Evolutionary conservation across 1,140 invertebrate species (phyloP).

Genomic region (Lepidurus apus): DNA sequence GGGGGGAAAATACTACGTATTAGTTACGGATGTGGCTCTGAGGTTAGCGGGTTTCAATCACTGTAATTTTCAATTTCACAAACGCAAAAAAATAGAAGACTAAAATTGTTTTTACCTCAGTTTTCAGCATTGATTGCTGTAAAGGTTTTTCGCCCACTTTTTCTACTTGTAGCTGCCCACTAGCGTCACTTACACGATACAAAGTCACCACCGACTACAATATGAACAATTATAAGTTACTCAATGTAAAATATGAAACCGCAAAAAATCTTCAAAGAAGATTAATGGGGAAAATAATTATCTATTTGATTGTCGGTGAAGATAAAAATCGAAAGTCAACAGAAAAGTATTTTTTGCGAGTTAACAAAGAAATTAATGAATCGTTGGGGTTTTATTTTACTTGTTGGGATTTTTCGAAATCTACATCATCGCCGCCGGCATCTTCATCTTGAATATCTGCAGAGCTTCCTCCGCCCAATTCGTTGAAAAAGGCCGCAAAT

Average conservation of each 20-base stretch:
- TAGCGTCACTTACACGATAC: conserved; percentile 64
- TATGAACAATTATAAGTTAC: conserved; percentile 29
- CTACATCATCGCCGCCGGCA: conserved; percentile 61
- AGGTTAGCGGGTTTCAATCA: neutral
- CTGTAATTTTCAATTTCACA: neutral
- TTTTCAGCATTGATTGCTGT: conserved; percentile 63
- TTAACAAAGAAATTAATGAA: neutral
- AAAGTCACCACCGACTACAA: conserved; percentile 52
- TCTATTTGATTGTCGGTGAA: conserved; percentile 25
- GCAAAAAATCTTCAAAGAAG: conserved; percentile 34
- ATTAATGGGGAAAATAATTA: neutral
- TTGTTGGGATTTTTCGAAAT: conserved; percentile 47
- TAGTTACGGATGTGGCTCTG: neutral
- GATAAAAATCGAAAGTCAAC: neutral
- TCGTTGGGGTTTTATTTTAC: conserved; percentile 35
- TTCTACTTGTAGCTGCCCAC: conserved; percentile 58
- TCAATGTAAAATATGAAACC: conserved; percentile 38
- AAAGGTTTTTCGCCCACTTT: conserved; percentile 61
- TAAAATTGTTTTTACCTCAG: conserved; percentile 51
- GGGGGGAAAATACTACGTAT: neutral
- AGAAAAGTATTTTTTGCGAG: neutral
- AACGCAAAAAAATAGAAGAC: neutral
- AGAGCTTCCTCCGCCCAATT: conserved; percentile 63
- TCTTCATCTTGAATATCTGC: conserved; percentile 60
- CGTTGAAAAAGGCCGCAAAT: conserved; percentile 61